A percentile compares a stretch with the other conserved stretches of the same genome.
phyloP scores from a whole-genome alignment of 2,888 invertebrate species.

The Drosophila fungiperda region DNA sequence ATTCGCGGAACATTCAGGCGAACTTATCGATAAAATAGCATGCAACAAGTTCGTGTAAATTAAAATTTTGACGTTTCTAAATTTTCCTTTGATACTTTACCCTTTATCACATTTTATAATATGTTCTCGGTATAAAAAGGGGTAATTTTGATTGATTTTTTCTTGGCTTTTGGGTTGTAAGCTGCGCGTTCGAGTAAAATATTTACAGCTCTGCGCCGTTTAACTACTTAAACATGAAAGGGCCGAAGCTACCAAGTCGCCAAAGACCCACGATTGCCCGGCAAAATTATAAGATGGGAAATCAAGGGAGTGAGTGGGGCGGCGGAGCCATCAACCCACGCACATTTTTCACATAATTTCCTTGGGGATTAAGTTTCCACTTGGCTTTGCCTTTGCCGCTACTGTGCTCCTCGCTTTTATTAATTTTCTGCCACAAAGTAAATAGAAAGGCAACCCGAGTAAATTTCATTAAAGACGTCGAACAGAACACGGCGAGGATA shows the following conservation, averaged over 20 bases:
- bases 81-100: not conserved
- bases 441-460: slow-evolving; percentile 70
- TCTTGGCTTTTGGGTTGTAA: slow-evolving; percentile 42
- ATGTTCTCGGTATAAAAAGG: slow-evolving; percentile 35
- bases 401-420: slow-evolving; percentile 61
- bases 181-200: slow-evolving; percentile 53
- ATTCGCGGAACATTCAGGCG: no score
- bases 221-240: slow-evolving; percentile 52
- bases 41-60: not conserved
- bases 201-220: slow-evolving; percentile 58
- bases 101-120: not conserved
- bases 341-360: slow-evolving; percentile 79
- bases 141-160: slow-evolving; percentile 32
- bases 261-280: slow-evolving; percentile 4
- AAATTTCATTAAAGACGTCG: slow-evolving; percentile 73
- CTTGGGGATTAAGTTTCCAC: slow-evolving; percentile 77
- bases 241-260: slow-evolving; percentile 17
- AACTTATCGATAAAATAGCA: not conserved
- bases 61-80: not conserved
- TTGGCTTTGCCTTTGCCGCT: slow-evolving; percentile 50
- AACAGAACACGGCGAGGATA: slow-evolving; percentile 12
- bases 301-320: not conserved
- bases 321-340: slow-evolving; percentile 39
- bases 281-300: slow-evolving; percentile 13
- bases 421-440: slow-evolving; percentile 73